Percentiles rank a stretch among this genome's conserved stretches.
These are phyloP conservation scores for Urocyon cinereoargenteus DNA, from an alignment of 2,797 vertebrate species.

Conservation along the genomic window DNA sequence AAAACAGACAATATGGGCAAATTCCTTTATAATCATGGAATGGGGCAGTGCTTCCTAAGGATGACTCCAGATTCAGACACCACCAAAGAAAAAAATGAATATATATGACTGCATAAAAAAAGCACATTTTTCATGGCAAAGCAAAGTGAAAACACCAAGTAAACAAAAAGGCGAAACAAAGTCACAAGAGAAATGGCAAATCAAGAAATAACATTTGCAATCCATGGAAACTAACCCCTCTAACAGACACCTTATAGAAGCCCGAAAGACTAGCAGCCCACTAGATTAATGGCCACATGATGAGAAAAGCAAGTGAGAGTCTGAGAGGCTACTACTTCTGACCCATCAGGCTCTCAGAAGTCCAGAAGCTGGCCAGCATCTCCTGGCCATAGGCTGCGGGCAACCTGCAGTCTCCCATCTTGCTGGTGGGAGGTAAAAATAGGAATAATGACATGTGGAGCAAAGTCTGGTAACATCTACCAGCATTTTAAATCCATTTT, in stretches of 20 bases:
- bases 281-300: background rate
- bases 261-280: background rate
- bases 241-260: background rate
- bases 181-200: background rate
- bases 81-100: background rate
- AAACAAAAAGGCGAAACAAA: background rate
- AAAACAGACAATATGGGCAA: background rate
- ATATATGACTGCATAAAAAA: background rate
- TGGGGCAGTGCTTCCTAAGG: background rate
- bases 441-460: background rate
- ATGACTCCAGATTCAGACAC: background rate
- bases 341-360: background rate
- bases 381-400: background rate
- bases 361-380: background rate
- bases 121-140: background rate
- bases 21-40: constrained; percentile 21
- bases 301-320: background rate
- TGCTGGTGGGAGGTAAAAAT: background rate
- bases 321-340: background rate
- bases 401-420: background rate
- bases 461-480: background rate
- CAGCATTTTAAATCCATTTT: background rate
- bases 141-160: background rate
- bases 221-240: background rate
- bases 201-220: background rate